phyloP scores from a whole-genome alignment of 2,888 invertebrate genomes.

The Hypsopygia costalis region DNA sequence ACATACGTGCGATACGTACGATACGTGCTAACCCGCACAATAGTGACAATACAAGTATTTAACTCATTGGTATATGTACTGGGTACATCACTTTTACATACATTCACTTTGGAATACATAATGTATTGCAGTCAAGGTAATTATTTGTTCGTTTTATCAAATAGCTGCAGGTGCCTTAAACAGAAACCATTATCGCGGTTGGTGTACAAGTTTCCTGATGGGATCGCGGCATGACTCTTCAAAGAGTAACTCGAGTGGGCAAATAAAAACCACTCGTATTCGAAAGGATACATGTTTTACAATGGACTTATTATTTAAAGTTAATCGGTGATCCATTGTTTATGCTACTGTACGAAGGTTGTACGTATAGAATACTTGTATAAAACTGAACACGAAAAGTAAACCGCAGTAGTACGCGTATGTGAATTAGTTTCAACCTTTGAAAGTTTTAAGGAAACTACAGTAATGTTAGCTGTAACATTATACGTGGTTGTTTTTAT shows the following conservation, averaged over 20 bases:
- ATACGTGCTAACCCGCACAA: no score
- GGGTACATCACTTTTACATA: no score
- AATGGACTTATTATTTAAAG: constrained; percentile 51
- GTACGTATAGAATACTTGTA: constrained; percentile 15
- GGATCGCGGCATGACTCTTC: constrained; percentile 41
- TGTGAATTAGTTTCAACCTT: no score
- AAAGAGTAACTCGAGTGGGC: constrained; percentile 41
- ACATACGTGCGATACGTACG: no score
- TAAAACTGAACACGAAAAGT: constrained; percentile 18
- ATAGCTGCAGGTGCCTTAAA: constrained; percentile 6
- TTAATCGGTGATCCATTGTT: constrained; percentile 59
- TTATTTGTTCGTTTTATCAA: constrained; percentile 1
- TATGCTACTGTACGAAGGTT: constrained; percentile 39
- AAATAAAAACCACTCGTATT: constrained; percentile 43
- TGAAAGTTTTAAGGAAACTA: background rate
- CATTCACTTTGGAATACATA: background rate
- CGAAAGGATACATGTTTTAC: constrained; percentile 37
- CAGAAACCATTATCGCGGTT: constrained; percentile 18
- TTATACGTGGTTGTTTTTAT: constrained; percentile 18
- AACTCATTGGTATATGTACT: no score
- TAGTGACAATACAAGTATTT: no score
- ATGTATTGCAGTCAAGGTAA: background rate
- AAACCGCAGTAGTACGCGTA: background rate
- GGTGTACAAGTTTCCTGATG: constrained; percentile 25
- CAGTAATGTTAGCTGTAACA: background rate